Evolutionary conservation across 2,888 invertebrate species (phyloP), one percentile per base, ranked within the genome.

Genomic region (Drosophila bunnanda): DNA sequence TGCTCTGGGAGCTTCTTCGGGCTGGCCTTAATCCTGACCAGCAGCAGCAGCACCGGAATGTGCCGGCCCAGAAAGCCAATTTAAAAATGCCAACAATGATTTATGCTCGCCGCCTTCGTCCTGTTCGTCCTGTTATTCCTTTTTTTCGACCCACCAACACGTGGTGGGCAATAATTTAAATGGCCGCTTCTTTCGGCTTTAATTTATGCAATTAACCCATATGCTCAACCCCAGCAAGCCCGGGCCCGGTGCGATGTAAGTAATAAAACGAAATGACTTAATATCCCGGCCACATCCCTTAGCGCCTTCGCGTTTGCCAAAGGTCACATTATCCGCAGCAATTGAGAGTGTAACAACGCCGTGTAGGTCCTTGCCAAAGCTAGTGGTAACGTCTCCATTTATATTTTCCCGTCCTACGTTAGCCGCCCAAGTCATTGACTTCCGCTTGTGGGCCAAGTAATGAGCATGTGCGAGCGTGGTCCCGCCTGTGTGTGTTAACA

Each of bases 71-170:
- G 82, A 71, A 85, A 85, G 85, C 85, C 91, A 90, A 90, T 91
- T 90, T 91, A 85, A 90, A 91, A 91, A 89, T 91, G 90, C 84
- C 91, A 90, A 90, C 90, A 88, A 91, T 91, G 90, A 90, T 90
- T 90, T 91, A 90, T 91, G 78, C 61, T 43, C 34, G 41, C 58
- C 68, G n/a, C 32, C 67, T 43, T 57, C 62, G 62, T 44, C 41
- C 59, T 38, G 32, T 39, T 36, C 56, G 57, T 59, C 52, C 48
- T 20, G 43, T 41, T 50, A 10, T n/a, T 30, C 22, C 36, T 34
- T 17, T 9, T 30, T 9, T 17, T 41, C 25, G 15, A 6, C 57
- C 20, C 12, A 13, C 22, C 34, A 17, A 48, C 56, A 53, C 65
- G 50, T 30, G 52, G 36, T 32, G 39, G 46, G 71, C 60, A 75